These are phyloP conservation scores for Lithobates pipiens DNA, from an alignment of 2,797 vertebrate genomes.

Conservation along the genomic window DNA sequence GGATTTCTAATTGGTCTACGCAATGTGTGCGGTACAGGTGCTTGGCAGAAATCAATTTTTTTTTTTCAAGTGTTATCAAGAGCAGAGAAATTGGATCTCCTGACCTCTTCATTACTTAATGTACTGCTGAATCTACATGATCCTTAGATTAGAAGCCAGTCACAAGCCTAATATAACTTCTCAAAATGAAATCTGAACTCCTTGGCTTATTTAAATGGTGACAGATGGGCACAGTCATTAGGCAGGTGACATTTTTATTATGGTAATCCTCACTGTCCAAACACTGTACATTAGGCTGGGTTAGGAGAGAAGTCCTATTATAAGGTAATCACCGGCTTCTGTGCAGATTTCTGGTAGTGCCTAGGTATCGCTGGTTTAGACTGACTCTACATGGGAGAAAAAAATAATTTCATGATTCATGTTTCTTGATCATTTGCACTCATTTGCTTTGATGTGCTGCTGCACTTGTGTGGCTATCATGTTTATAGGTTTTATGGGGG, in stretches of 20 bases:
- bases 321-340: slow-evolving; percentile 48
- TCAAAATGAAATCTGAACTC: slow-evolving; percentile 6
- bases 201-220: slow-evolving; percentile 20
- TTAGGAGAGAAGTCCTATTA: slow-evolving; percentile 16
- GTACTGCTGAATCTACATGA: neutral
- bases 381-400: neutral
- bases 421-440: neutral
- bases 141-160: neutral
- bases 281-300: slow-evolving; percentile 20
- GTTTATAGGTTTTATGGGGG: too few species aligned
- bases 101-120: neutral
- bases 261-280: slow-evolving; percentile 41
- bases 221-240: slow-evolving; percentile 42
- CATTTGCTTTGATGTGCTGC: too few species aligned
- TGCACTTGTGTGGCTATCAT: too few species aligned
- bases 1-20: neutral
- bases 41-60: neutral
- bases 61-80: neutral
- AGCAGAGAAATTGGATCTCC: neutral
- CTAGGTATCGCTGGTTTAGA: neutral
- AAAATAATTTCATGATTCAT: neutral
- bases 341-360: slow-evolving; percentile 8
- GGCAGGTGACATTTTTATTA: slow-evolving; percentile 56
- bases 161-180: neutral
- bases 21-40: neutral